Evolutionary conservation across 2,888 invertebrate genomes (phyloP), one percentile per base, ranked within the genome.

Genomic region (Aelia acuminata): DNA sequence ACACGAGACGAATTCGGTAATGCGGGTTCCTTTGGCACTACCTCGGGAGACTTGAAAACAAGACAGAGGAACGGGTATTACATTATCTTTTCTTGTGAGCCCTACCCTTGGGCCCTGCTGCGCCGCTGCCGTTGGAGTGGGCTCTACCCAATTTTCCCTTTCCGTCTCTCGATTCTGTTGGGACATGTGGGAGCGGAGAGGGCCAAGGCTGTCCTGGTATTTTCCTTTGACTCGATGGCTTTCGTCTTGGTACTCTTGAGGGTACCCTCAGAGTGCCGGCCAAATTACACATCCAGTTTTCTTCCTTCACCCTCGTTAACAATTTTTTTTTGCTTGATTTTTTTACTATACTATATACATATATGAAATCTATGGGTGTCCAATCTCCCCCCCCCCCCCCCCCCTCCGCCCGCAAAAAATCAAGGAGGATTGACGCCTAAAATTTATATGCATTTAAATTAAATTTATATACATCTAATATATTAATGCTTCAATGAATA

Each of bases 201-300:
- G 63, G 31, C 35, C 18, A 70, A 35, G 31, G 31, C 35, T 70
- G 63, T 35, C 35, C 63, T 31, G 18, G 63, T 70, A 70, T 70
- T 70, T 70, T 35, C 63, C 63, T 70, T 70, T 70, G 63, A 70
- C 63, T 70, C 26, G 57, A 26, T 57, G 57, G 57, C 26, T 35
- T 70, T 70, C 31, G 31, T 8, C 31, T 35, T 70, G 18, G 35
- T 70, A 35, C 63, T 70, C 63, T 70, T 18, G 63, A 70, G 63
- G 63, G 35, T 70, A 70, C 31, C 35, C 63, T 70, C 63, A 31
- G 31, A 70, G 63, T 70, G 31, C 63, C 35, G 8, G 63, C 63
- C 63, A 70, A 70, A 70, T 70, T 70, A 70, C 63, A 70, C 35
- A 70, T 35, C 63, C 63, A 70, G 63, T 70, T 70, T 63, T 70